Evolutionary conservation across 2,888 invertebrate genomes (phyloP), one percentile per base, ranked within the genome.

Genomic region (Thumatha senex): DNA sequence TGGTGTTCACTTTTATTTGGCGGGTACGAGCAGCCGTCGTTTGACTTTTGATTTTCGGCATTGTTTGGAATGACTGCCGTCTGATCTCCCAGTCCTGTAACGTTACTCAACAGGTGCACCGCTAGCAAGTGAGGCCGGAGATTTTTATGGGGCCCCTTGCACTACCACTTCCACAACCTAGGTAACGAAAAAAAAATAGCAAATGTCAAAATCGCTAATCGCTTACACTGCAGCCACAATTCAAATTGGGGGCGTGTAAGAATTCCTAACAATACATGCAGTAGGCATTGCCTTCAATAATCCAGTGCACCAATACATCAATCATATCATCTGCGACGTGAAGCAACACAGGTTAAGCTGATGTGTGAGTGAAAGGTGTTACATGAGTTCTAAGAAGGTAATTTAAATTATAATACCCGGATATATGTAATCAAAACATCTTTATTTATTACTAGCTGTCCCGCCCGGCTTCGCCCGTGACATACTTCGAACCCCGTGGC

Each of bases 281-380:
- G 68, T 64, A 68, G 67, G 56, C 63, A 54, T 53, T 59, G 55
- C 55, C 64, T 65, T 72, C 74, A 67, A 64, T 67, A 58, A 61
- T 50, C 42, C 51, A 54, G 56, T 62, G 51, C 52, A 56, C 14
- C 41, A 58, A 58, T 60, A 61, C 67, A 74, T 72, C 63, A 66
- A 72, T 72, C 65, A 71, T 48, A 72, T 72, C 64, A 71, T 48
- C 47, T 44, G 49, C 42, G 42, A 51, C 57, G 51, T 56, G 67
- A 57, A 46, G 49, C 46, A 68, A 56, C 62, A 44, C 53, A 35
- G 30, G 40, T 30, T 35, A 29, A 43, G 13, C 45, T 46, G 18
- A 54, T 51, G 48, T 31, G 54, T 12, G 38, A 40, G 66, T 58
- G 66, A 66, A 62, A 65, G 65, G 61, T 52, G 36, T 35, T 40